phyloP scores from a whole-genome alignment of 2,888 invertebrate species.

The Pristionchus mayeri region DNA sequence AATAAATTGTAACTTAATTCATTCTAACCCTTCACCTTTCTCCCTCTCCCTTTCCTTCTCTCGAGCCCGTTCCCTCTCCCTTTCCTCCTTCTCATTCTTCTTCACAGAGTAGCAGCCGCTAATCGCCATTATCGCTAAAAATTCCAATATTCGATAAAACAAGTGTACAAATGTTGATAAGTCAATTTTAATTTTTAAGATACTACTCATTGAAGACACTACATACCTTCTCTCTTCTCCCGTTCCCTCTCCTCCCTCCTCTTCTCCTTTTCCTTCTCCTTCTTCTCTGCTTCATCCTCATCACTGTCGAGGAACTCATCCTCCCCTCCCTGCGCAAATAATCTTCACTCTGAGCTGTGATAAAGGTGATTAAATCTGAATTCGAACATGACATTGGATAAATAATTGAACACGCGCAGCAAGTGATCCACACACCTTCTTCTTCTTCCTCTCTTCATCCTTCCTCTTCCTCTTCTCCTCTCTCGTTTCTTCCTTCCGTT shows the following conservation, averaged over 20 bases:
- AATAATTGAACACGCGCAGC: too few relatives aligned
- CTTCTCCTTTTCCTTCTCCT: slow-evolving; percentile 33
- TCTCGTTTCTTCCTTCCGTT: slow-evolving; percentile 36
- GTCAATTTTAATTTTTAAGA: too few relatives aligned
- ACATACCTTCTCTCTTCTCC: slow-evolving; percentile 19
- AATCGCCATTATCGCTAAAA: slow-evolving; percentile 23
- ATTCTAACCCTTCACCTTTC: not conserved
- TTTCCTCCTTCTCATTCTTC: slow-evolving; percentile 1
- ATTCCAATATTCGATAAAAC: too few relatives aligned
- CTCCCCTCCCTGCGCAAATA: not conserved
- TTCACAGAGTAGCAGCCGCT: slow-evolving; percentile 15
- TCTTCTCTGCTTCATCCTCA: not conserved
- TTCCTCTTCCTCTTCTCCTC: slow-evolving; percentile 20
- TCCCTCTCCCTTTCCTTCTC: not conserved
- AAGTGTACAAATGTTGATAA: not conserved
- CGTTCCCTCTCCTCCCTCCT: slow-evolving; percentile 38
- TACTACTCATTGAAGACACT: too few relatives aligned
- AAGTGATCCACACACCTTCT: not conserved
- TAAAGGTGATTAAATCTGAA: too few relatives aligned
- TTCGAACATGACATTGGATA: too few relatives aligned
- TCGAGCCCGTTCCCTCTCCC: slow-evolving; percentile 2
- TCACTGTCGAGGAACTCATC: slow-evolving; percentile 9
- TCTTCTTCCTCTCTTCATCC: slow-evolving; percentile 22
- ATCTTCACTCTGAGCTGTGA: too few relatives aligned
- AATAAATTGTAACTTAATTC: not conserved